Conservation (phyloP, 2,888 invertebrate species). For the Ophraella communa region DNA sequence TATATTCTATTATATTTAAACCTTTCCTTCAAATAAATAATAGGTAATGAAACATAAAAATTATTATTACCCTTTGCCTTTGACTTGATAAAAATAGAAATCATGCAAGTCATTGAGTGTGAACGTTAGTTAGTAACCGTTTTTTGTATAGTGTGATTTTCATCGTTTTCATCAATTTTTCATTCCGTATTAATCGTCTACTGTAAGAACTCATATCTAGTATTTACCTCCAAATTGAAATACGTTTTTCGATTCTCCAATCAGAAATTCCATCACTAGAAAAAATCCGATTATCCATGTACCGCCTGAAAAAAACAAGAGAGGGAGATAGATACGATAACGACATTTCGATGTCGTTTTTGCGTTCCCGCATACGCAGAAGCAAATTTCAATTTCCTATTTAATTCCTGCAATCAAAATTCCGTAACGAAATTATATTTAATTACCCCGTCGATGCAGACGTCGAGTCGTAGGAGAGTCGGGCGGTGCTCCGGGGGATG, state of each 20-base stretch:
- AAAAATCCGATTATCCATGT: constrained; percentile 8
- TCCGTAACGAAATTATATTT: constrained; percentile 53
- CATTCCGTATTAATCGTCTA: not conserved
- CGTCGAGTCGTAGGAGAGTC: constrained; percentile 28
- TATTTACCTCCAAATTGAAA: not conserved
- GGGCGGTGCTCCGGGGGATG: constrained; percentile 16
- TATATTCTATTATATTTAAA: no score
- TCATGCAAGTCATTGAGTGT: not conserved
- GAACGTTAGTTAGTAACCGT: no score
- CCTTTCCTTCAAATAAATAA: no score
- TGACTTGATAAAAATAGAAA: no score
- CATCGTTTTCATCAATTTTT: not conserved
- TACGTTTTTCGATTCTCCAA: constrained; percentile 17
- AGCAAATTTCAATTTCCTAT: constrained; percentile 54
- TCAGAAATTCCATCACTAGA: constrained; percentile 27
- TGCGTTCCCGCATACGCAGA: constrained; percentile 44
- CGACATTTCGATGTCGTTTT: constrained; percentile 28
- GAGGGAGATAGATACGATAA: constrained; percentile 29
- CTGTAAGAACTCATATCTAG: not conserved
- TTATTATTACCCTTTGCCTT: no score
- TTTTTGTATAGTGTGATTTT: no score
- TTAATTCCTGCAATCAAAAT: constrained; percentile 54
- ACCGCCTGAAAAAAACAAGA: constrained; percentile 16
- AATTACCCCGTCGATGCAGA: constrained; percentile 38
- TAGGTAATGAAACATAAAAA: no score